phyloP scores from a whole-genome alignment of 2,797 vertebrate genomes.

The Odontamblyopus rebecca region DNA sequence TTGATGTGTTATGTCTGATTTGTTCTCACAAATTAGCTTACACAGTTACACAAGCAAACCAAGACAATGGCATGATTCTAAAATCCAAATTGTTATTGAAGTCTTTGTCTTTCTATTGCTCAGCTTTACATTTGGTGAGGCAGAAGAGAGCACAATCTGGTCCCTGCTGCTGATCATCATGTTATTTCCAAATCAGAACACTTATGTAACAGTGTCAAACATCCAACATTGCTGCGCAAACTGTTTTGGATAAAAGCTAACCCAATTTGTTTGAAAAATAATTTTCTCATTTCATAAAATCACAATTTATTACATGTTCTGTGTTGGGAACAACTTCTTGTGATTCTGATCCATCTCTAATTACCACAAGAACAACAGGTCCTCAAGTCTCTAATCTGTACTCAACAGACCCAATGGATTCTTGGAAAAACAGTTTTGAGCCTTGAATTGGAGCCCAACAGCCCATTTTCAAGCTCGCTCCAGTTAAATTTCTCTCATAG shows the following conservation, averaged over 20 bases:
- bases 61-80: background rate
- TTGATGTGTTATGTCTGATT: background rate
- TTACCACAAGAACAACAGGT: background rate
- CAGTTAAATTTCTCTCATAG: no score
- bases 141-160: conserved; percentile 6
- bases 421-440: no score
- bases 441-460: no score
- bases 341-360: background rate
- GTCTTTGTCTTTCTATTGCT: background rate
- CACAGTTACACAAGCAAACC: background rate
- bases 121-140: conserved; percentile 7
- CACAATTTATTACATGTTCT: background rate
- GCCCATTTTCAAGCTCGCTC: no score
- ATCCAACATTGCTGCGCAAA: background rate
- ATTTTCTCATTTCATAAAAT: background rate
- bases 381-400: background rate
- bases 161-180: background rate
- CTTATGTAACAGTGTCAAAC: background rate
- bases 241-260: background rate
- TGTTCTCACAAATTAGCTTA: background rate
- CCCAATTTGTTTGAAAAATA: background rate
- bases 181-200: background rate
- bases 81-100: background rate
- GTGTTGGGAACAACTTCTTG: background rate
- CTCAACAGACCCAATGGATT: no score